These are phyloP conservation scores for Hemithea aestivaria DNA, from an alignment of 2,888 invertebrate genomes.

Conservation along the genomic window DNA sequence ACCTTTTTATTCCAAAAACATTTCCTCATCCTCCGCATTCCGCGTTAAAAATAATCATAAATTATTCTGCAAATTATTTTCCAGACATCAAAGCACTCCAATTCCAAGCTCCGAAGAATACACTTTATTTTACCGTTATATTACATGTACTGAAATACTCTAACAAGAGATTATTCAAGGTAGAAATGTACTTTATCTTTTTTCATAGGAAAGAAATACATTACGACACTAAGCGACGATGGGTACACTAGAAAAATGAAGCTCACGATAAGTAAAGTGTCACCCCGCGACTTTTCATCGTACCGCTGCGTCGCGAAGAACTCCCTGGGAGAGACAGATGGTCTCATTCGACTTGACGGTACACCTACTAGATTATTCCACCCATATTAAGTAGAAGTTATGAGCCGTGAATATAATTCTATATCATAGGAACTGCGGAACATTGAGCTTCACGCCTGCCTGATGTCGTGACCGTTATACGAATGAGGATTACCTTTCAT, in stretches of 20 bases:
- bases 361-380: constrained; percentile 49
- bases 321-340: constrained; percentile 93
- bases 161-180: not conserved
- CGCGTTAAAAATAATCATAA: too few relatives aligned
- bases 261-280: constrained; percentile 90
- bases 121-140: too few relatives aligned
- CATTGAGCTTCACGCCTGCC: constrained; percentile 25
- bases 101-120: too few relatives aligned
- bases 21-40: too few relatives aligned
- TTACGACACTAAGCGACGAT: constrained; percentile 89
- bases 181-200: constrained; percentile 20
- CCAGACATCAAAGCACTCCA: too few relatives aligned
- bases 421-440: constrained; percentile 22
- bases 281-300: constrained; percentile 89
- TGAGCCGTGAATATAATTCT: constrained; percentile 22
- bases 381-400: constrained; percentile 26
- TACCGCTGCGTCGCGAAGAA: constrained; percentile 96
- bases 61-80: too few relatives aligned
- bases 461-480: constrained; percentile 16
- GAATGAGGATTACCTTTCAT: constrained; percentile 1
- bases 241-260: constrained; percentile 95
- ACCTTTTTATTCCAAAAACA: too few relatives aligned
- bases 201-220: constrained; percentile 89
- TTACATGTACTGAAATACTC: too few relatives aligned
- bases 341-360: constrained; percentile 94